phyloP scores from a whole-genome alignment of 1,140 invertebrate genomes.

The Drosophila sucinea region DNA sequence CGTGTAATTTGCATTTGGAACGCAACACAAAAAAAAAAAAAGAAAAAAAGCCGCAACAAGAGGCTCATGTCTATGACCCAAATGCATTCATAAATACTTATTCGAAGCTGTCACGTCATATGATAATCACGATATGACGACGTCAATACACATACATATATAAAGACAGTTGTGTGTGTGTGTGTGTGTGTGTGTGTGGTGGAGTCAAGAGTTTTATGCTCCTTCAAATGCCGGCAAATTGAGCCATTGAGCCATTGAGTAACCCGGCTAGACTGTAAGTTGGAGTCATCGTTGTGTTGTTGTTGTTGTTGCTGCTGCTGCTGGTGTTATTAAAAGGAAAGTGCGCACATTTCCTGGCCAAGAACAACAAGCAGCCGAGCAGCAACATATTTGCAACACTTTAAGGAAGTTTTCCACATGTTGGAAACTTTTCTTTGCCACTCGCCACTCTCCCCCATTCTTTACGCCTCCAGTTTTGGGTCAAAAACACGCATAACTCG shows the following conservation, averaged over 20 bases:
- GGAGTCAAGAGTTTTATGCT: conserved; percentile 17
- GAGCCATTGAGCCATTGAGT: conserved; percentile 72
- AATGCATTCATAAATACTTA: conserved; percentile 78
- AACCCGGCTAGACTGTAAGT: conserved; percentile 14
- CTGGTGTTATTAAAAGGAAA: conserved; percentile 36
- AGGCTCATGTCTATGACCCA: conserved; percentile 70
- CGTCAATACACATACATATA: conserved; percentile 25
- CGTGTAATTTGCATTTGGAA: conserved; percentile 59
- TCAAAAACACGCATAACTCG: conserved; percentile 33
- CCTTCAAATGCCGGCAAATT: conserved; percentile 46
- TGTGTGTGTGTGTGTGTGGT: neutral
- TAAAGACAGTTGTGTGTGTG: conserved; percentile 15
- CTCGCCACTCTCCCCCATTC: neutral
- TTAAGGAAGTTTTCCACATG: conserved; percentile 20
- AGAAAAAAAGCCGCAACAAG: conserved; percentile 24
- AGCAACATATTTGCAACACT: conserved; percentile 33
- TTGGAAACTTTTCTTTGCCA: conserved; percentile 8
- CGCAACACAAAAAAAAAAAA: conserved; percentile 6
- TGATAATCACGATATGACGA: conserved; percentile 73
- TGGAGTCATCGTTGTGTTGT: conserved; percentile 28
- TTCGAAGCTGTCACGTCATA: conserved; percentile 80
- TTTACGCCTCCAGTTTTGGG: conserved; percentile 35
- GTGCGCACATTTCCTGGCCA: conserved; percentile 36
- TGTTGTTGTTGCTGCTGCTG: conserved; percentile 31
- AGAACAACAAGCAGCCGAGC: conserved; percentile 5